Conservation (phyloP, 2,113 vertebrate genomes). For the Tenrec ecaudatus region DNA sequence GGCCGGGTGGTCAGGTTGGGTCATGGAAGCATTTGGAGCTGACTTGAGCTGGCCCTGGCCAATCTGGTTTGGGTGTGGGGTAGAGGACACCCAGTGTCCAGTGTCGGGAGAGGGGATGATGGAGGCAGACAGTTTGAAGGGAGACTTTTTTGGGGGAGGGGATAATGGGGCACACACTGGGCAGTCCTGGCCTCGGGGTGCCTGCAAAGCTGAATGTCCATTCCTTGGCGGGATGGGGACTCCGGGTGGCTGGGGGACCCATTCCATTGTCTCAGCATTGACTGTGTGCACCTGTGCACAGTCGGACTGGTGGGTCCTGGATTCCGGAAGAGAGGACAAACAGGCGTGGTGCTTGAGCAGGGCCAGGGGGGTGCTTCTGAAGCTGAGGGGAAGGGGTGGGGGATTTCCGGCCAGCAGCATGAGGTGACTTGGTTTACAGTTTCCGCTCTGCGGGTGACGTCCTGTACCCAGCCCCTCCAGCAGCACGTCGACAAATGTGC, state of each 20-base stretch:
- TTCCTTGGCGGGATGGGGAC: background rate
- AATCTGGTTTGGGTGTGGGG: background rate
- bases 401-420: constrained; percentile 74
- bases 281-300: background rate
- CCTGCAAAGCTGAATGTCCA: background rate
- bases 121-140: too few relatives aligned
- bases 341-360: background rate
- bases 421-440: constrained; percentile 76
- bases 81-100: background rate
- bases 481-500: constrained; percentile 77
- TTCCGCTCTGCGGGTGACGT: constrained; percentile 80
- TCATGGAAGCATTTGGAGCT: background rate
- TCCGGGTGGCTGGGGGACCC: background rate
- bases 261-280: background rate
- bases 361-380: constrained; percentile 48
- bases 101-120: too few relatives aligned
- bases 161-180: too few relatives aligned
- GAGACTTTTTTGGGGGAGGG: too few relatives aligned
- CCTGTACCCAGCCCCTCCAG: constrained; percentile 76
- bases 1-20: background rate
- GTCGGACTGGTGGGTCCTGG: constrained; percentile 6
- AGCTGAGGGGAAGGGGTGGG: constrained; percentile 75
- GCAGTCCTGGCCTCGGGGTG: background rate
- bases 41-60: background rate
- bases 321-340: constrained; percentile 40